Conservation (phyloP, 2,888 invertebrate species). For the Conchocele bisecta region DNA sequence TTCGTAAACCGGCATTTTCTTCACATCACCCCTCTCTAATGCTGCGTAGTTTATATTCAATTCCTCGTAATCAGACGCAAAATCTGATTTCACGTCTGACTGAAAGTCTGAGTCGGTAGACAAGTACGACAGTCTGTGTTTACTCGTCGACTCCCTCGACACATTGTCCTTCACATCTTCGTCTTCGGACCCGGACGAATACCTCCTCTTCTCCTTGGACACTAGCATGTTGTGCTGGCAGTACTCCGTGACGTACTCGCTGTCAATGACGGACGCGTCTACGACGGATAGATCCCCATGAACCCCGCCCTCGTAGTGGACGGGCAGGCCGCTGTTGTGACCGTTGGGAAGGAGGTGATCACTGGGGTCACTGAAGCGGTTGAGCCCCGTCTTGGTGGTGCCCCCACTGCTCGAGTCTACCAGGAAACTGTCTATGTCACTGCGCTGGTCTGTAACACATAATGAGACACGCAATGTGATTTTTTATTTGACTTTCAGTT, state of each 20-base stretch:
- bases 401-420: conserved; percentile 59
- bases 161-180: conserved; percentile 41
- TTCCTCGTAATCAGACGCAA: conserved; percentile 39
- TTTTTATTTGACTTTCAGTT: no score
- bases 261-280: conserved; percentile 80
- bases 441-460: conserved; percentile 54
- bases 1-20: not conserved
- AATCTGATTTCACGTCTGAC: conserved; percentile 62
- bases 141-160: conserved; percentile 46
- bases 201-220: conserved; percentile 63
- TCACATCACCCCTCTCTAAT: conserved; percentile 36
- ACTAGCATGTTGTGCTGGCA: conserved; percentile 68
- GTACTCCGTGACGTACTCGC: conserved; percentile 77
- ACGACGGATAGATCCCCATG: conserved; percentile 75
- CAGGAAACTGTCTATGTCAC: conserved; percentile 63
- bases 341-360: conserved; percentile 60
- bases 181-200: conserved; percentile 69
- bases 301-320: conserved; percentile 60
- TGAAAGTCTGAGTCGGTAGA: conserved; percentile 69
- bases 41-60: conserved; percentile 45
- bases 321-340: conserved; percentile 44
- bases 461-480: no score
- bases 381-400: conserved; percentile 50
- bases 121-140: conserved; percentile 68
- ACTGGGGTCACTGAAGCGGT: conserved; percentile 62